These are phyloP conservation scores for Micronisus gabar DNA, from an alignment of 2,113 vertebrate species.

Conservation along the genomic window DNA sequence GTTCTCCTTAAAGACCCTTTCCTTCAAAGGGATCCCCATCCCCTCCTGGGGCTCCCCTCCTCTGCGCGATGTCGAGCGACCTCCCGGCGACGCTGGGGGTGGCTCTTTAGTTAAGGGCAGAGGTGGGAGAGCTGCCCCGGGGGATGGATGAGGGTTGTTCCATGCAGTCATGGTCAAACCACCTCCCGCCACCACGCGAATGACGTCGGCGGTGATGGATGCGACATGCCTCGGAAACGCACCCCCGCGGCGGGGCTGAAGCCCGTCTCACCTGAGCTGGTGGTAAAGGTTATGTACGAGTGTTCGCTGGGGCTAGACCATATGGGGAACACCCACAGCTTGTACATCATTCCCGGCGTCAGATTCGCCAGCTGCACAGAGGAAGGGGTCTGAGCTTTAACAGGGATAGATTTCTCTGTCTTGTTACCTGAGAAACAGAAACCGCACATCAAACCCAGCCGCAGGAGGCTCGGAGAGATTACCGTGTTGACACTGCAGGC, in stretches of 20 bases:
- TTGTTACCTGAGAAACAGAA: conserved; percentile 90
- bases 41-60: background rate
- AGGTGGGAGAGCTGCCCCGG: background rate
- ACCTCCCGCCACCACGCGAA: background rate
- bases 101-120: background rate
- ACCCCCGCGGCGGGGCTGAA: background rate
- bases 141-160: background rate
- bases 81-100: background rate
- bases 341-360: conserved; percentile 89
- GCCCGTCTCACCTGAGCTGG: conserved; percentile 94
- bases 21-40: background rate
- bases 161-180: conserved; percentile 20
- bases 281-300: conserved; percentile 89
- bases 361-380: conserved; percentile 87
- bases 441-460: conserved; percentile 71
- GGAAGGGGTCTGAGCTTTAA: conserved; percentile 82
- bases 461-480: background rate
- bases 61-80: background rate
- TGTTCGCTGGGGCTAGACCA: conserved; percentile 88
- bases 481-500: background rate
- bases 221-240: conserved; percentile 37
- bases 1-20: background rate
- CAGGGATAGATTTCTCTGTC: conserved; percentile 81
- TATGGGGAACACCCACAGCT: conserved; percentile 91
- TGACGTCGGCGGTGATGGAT: background rate